These are phyloP conservation scores for Drosophila nigrodunni DNA, from an alignment of 1,140 invertebrate genomes.

Conservation along the genomic window DNA sequence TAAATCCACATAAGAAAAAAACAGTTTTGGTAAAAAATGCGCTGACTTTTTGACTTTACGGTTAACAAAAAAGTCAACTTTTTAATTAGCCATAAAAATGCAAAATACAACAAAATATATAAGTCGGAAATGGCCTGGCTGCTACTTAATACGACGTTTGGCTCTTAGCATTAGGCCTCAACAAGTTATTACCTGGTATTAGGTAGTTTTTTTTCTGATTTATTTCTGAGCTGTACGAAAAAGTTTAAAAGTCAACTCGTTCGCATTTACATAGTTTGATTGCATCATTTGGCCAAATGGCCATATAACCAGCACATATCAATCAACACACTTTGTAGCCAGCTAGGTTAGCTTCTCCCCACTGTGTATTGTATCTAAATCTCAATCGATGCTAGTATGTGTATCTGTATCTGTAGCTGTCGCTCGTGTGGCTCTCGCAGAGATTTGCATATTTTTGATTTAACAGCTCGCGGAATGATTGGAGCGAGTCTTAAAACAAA, in stretches of 20 bases:
- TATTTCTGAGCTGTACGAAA: slow-evolving; percentile 15
- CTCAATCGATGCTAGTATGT: slow-evolving; percentile 28
- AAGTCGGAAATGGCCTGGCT: slow-evolving; percentile 62
- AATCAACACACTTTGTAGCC: slow-evolving; percentile 63
- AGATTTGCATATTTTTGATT: slow-evolving; percentile 83
- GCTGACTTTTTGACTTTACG: slow-evolving; percentile 79
- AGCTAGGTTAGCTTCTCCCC: background rate
- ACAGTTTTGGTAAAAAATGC: slow-evolving; percentile 22
- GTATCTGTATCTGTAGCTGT: slow-evolving; percentile 29
- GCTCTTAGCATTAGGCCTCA: slow-evolving; percentile 45
- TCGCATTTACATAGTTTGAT: slow-evolving; percentile 81
- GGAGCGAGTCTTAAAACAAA: slow-evolving; percentile 29
- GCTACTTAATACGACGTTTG: slow-evolving; percentile 57
- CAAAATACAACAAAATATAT: slow-evolving; percentile 18
- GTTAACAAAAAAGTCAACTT: slow-evolving; percentile 65
- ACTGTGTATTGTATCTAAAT: slow-evolving; percentile 13
- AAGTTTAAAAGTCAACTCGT: slow-evolving; percentile 68
- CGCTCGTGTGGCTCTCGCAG: slow-evolving; percentile 56
- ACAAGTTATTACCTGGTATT: slow-evolving; percentile 5
- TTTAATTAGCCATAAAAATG: slow-evolving; percentile 74
- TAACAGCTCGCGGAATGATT: slow-evolving; percentile 70
- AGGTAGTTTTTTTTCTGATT: background rate
- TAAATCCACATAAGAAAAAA: slow-evolving; percentile 25
- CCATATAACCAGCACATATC: slow-evolving; percentile 81
- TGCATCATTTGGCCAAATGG: slow-evolving; percentile 80